Conservation (phyloP, 2,113 vertebrate species). For the Leptodactylus fuscus region DNA sequence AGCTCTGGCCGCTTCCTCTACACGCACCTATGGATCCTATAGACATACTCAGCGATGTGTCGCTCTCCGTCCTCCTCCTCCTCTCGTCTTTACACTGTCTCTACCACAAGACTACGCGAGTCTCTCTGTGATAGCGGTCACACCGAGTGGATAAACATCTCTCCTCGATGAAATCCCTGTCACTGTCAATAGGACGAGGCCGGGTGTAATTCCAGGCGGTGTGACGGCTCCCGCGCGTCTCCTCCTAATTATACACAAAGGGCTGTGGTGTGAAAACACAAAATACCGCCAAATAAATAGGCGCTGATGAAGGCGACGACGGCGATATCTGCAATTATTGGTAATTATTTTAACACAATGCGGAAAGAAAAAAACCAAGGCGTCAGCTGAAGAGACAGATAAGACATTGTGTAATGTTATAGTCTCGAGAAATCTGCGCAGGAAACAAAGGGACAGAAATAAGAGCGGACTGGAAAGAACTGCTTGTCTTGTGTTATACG, state of each 20-base stretch:
- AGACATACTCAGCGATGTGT: too few species aligned
- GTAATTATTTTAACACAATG: slow-evolving; percentile 43
- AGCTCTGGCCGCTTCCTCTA: too few species aligned
- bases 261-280: slow-evolving; percentile 47
- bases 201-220: slow-evolving; percentile 5
- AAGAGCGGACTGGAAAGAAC: not conserved
- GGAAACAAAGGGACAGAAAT: slow-evolving; percentile 49
- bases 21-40: too few species aligned
- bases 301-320: slow-evolving; percentile 2
- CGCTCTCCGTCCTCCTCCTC: not conserved
- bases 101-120: not conserved
- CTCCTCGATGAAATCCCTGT: not conserved
- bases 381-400: slow-evolving; percentile 17
- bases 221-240: slow-evolving; percentile 31
- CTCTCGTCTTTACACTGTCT: not conserved
- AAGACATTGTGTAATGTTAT: slow-evolving; percentile 20
- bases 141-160: not conserved
- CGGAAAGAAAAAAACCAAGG: not conserved
- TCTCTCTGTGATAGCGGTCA: not conserved
- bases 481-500: slow-evolving; percentile 2
- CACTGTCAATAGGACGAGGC: slow-evolving; percentile 12
- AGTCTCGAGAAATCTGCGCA: not conserved
- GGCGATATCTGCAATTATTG: slow-evolving; percentile 42
- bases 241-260: slow-evolving; percentile 52
- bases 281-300: slow-evolving; percentile 38